phyloP scores from a whole-genome alignment of 1,140 invertebrate genomes.

The Procambarus virginalis region DNA sequence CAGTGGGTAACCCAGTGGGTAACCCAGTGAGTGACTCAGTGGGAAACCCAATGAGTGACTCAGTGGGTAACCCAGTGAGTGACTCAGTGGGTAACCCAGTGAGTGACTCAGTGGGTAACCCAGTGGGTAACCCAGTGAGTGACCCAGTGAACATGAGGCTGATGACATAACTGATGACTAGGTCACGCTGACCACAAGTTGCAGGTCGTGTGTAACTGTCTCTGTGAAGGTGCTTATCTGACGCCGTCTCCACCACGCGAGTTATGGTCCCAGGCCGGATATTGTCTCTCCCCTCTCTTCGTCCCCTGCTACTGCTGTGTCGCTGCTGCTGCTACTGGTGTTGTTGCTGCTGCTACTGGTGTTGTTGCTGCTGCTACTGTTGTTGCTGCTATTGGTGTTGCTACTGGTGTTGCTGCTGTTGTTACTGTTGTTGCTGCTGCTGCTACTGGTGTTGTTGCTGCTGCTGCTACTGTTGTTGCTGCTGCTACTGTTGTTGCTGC shows the following conservation, averaged over 20 bases:
- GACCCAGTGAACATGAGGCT: not conserved
- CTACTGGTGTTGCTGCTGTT: not conserved
- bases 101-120: too few species aligned
- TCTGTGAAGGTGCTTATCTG: conserved; percentile 11
- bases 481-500: not conserved
- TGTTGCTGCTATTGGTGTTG: not conserved
- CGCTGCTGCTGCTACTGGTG: not conserved
- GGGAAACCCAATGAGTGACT: too few species aligned
- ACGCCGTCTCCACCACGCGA: not conserved
- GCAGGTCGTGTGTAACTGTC: conserved; percentile 1
- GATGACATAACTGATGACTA: not conserved
- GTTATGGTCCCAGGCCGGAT: conserved; percentile 10
- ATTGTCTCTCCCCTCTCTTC: not conserved
- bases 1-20: too few species aligned
- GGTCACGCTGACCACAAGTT: not conserved
- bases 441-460: not conserved
- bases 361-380: not conserved
- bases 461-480: not conserved
- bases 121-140: too few species aligned
- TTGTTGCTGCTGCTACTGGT: not conserved
- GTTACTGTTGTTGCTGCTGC: not conserved
- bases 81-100: too few species aligned
- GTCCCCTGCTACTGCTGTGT: not conserved
- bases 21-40: too few species aligned
- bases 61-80: too few species aligned